Evolutionary conservation across 2,888 invertebrate species (phyloP).

Genomic region (Perizoma flavofasciatum): DNA sequence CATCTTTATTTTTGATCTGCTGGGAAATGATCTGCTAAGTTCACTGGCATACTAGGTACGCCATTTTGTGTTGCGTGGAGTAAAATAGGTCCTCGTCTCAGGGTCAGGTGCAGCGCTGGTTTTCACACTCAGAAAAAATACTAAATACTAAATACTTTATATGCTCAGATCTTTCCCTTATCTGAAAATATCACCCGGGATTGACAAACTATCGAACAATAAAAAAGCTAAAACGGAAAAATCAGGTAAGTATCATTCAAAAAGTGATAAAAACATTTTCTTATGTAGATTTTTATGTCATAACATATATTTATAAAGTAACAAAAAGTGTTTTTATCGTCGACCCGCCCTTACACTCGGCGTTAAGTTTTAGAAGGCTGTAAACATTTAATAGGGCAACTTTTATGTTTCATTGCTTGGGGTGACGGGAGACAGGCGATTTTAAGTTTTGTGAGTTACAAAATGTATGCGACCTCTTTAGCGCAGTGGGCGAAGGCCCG

Average conservation of each 20-base stretch:
- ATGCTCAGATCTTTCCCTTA: not conserved
- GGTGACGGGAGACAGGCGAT: constrained; percentile 34
- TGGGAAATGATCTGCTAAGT: too few relatives aligned
- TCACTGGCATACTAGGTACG: too few relatives aligned
- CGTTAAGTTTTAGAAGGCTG: constrained; percentile 58
- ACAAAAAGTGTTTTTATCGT: constrained; percentile 52
- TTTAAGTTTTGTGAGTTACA: constrained; percentile 40
- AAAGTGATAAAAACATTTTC: constrained; percentile 40
- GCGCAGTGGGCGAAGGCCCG: too few relatives aligned
- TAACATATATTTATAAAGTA: constrained; percentile 46
- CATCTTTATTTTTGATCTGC: too few relatives aligned
- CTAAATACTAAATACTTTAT: too few relatives aligned
- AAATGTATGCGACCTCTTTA: too few relatives aligned
- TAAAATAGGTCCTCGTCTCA: too few relatives aligned
- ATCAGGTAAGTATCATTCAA: constrained; percentile 37
- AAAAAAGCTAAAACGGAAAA: constrained; percentile 23
- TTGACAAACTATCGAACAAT: constrained; percentile 24
- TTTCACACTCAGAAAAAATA: too few relatives aligned
- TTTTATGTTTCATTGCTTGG: constrained; percentile 64
- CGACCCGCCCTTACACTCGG: constrained; percentile 44
- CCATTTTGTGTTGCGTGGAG: too few relatives aligned
- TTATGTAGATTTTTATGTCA: constrained; percentile 39
- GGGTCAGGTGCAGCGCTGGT: too few relatives aligned
- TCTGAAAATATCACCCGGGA: constrained; percentile 1
- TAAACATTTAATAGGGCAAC: constrained; percentile 79